phyloP scores from a whole-genome alignment of 1,140 invertebrate genomes.

The Zaprionus kolodkinae region DNA sequence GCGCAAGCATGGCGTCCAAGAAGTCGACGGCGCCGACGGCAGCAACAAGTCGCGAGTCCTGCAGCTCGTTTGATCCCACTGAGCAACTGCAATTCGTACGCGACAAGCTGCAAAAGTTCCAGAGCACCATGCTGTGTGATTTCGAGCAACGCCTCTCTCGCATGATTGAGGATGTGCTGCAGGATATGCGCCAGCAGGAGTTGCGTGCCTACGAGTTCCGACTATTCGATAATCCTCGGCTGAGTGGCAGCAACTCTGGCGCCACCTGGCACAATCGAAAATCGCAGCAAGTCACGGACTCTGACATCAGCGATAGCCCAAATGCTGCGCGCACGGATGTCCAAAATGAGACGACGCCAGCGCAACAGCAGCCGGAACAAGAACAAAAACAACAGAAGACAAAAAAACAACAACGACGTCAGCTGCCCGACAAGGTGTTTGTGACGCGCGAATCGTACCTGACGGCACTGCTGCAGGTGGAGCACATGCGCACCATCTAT shows the following conservation, averaged over 20 bases:
- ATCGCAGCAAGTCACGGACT: not conserved
- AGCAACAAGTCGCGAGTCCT: constrained; percentile 16
- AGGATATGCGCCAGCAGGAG: constrained; percentile 71
- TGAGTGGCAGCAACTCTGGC: constrained; percentile 12
- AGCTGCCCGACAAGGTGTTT: constrained; percentile 88
- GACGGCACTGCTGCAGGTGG: constrained; percentile 91
- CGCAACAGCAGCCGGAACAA: constrained; percentile 25
- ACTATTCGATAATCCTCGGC: constrained; percentile 51
- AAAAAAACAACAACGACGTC: constrained; percentile 29
- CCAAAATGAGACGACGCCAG: constrained; percentile 44
- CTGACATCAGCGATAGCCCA: constrained; percentile 50
- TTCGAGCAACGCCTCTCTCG: constrained; percentile 64
- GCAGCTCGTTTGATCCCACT: not conserved
- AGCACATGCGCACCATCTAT: constrained; percentile 92
- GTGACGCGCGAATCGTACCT: constrained; percentile 89
- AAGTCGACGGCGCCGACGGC: not conserved
- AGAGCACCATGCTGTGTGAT: constrained; percentile 61
- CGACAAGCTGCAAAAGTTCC: constrained; percentile 71
- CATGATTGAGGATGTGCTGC: constrained; percentile 79
- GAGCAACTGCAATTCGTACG: constrained; percentile 60
- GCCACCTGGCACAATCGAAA: constrained; percentile 74
- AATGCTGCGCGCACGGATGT: constrained; percentile 29
- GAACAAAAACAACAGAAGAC: constrained; percentile 15
- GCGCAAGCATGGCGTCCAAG: constrained; percentile 35
- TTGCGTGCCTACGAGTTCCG: constrained; percentile 71